Conservation (phyloP, 92 coral and sea anemone species). For the Pocillopora meandrina region DNA sequence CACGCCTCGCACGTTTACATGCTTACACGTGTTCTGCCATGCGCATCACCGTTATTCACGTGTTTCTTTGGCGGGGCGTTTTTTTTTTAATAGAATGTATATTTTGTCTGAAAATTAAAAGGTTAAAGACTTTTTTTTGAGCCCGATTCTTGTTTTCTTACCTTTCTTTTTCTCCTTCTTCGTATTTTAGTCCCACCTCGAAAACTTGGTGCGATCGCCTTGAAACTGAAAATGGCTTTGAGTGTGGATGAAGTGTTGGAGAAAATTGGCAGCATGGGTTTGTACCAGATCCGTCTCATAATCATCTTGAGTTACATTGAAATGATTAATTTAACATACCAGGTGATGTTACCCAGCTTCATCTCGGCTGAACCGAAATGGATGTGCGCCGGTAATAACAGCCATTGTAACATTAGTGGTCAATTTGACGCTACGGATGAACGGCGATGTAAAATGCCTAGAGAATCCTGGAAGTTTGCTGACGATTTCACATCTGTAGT, state of each 20-base stretch:
- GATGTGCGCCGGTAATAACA: slow-evolving; percentile 62
- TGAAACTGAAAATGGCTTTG: slow-evolving; percentile 37
- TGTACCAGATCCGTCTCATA: slow-evolving; percentile 66
- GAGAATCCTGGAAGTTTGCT: slow-evolving; percentile 59
- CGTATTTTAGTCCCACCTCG: not conserved
- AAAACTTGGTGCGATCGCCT: not conserved
- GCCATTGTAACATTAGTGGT: slow-evolving; percentile 58
- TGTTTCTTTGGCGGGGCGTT: too few relatives aligned
- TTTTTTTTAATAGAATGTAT: too few relatives aligned
- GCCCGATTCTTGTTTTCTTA: not conserved
- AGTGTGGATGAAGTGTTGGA: slow-evolving; percentile 66
- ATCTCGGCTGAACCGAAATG: slow-evolving; percentile 72
- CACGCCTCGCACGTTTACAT: too few relatives aligned
- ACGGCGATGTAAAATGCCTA: slow-evolving; percentile 48
- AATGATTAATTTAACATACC: slow-evolving; percentile 40
- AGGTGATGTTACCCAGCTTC: slow-evolving; percentile 45
- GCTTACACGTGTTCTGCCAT: too few relatives aligned
- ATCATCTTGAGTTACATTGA: slow-evolving; percentile 52
- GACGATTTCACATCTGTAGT: slow-evolving; percentile 60
- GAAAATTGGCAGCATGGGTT: slow-evolving; percentile 72
- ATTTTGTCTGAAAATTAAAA: too few relatives aligned
- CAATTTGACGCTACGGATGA: slow-evolving; percentile 47
- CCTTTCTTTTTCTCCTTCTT: not conserved
- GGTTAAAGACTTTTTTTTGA: not conserved
- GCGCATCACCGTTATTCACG: too few relatives aligned